Base-by-base conservation (phyloP, 1,140 invertebrate species). In the Meteorus sp. region DNA sequence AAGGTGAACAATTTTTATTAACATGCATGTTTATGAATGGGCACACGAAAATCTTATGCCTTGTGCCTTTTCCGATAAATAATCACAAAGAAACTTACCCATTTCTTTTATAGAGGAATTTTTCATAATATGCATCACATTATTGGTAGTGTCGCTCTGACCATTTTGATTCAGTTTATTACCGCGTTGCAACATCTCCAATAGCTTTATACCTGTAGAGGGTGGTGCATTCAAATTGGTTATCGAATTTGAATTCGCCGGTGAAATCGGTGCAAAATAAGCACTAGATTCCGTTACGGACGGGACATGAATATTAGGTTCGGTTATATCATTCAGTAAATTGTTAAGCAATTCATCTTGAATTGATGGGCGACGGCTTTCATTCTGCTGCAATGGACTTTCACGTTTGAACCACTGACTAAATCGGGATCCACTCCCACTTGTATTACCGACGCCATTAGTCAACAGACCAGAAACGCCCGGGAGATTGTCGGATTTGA, bases 401-500 rank as follows among this genome's bases (percentile, higher is more conserved):
- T 85, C 84, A 15, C 83, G 76, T 11, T 84, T 82, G 71, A 88
- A 88, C 82, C 85, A 86, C 37, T 85, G 83, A 71, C 85, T 86
- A 71, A 88, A 88, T 20, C 86, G 74, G 17, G 85, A 87, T 53
- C 82, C 81, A 27, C 83, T 79, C 17, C 80, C 73, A 27, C 72
- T 76, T 29, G 80, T 80, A 2, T 82, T 76, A 17, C 81, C 75
- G 60, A 79, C 76, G 15, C 84, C 84, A 67, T 87, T 87, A 17
- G 85, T 81, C 19, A 86, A 68, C 6, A 88, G 69, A 19, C 85
- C 85, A 52, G 85, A 81, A 68, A 87, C 76, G 2, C 78, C 76
- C 68, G 85, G 83, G 57, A 88, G 84, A 60, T 81, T 80, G 56
- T 89, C 86, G 60, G 85, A 81, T 61, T 89, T 86, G 13, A 91